Evolutionary conservation across 2,113 vertebrate species (phyloP), one percentile per base, ranked within the genome.

Genomic region (Hippocampus guttulatus): DNA sequence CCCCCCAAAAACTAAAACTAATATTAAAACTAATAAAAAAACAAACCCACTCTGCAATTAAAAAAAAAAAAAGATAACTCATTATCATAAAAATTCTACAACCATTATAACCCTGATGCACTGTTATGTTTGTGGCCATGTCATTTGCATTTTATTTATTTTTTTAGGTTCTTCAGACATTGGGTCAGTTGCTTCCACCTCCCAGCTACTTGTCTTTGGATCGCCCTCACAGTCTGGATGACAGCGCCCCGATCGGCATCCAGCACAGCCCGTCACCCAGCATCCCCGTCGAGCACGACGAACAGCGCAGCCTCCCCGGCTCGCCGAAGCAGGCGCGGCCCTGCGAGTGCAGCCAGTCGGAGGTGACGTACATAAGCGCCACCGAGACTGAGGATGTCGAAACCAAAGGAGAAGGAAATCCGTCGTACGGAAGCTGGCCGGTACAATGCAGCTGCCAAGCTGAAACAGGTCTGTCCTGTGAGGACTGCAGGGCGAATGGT

Each of bases 321-420:
- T 25, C 63, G 10, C 14, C 51, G 1, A 30, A 16, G 15, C 68
- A 10, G 83, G 63, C 23, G 15, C 12, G 64, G 7, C 84, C 82
- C 16, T 87, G 87, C 15, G 87, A 93, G 25, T 89, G 71, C 38
- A 89, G 88, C 67, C 85, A 87, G 67, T 94, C 93, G 61, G 90
- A 94, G 79, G 85, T 92, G 47, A 91, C 81, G 0, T 93, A 89
- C 43, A 51, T 85, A 74, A 79, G 76, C 20, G 30, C 57, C 2
- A 3, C 0, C 0, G 8, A 21, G 71, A 43, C 8, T 0, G n/a
- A 43, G 16, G 10, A 1, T 1, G 33, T 49, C 3, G 15, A 49
- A n/a, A n/a, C 23, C 5, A 62, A 63, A 45, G 67, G 15, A 14
- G n/a, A 11, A 20, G 2, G 3, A 0, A 84, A 74, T 7, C 81